Conservation (phyloP, 2,113 vertebrate genomes). For the Brachypodius melanocephalos region DNA sequence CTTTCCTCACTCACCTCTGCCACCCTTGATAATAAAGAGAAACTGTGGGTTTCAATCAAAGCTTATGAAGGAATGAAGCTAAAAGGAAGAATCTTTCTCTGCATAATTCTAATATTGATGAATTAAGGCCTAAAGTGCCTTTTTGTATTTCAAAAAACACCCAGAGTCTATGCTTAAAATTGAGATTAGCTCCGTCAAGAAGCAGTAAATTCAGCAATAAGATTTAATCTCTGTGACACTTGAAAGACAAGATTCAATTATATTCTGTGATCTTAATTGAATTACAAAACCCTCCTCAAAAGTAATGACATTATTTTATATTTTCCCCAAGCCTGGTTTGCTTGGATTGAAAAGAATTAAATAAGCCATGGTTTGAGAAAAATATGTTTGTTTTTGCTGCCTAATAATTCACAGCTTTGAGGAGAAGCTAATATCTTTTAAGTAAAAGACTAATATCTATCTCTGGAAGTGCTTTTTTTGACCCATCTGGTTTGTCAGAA, state of each 20-base stretch:
- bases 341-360: conserved; percentile 56
- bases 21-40: conserved; percentile 17
- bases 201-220: conserved; percentile 66
- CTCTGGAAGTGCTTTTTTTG: conserved; percentile 67
- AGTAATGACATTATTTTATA: conserved; percentile 69
- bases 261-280: conserved; percentile 66
- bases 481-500: conserved; percentile 84
- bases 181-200: conserved; percentile 57
- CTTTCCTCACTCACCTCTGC: background rate
- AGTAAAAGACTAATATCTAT: conserved; percentile 74
- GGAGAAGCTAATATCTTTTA: conserved; percentile 73
- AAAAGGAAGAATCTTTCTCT: conserved; percentile 25
- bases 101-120: conserved; percentile 48
- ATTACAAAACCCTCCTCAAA: conserved; percentile 49
- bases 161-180: conserved; percentile 34
- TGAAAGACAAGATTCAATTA: conserved; percentile 70
- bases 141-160: conserved; percentile 55
- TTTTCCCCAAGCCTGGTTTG: conserved; percentile 49
- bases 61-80: conserved; percentile 38
- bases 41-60: conserved; percentile 24
- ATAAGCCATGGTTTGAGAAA: conserved; percentile 54
- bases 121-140: conserved; percentile 27
- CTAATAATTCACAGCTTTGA: conserved; percentile 72
- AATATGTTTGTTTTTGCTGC: conserved; percentile 73
- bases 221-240: conserved; percentile 67